A percentile compares a stretch with the other conserved stretches of the same genome.
Evolutionary conservation across 2,888 invertebrate genomes (phyloP).

Genomic region (Coecobrya sp.): DNA sequence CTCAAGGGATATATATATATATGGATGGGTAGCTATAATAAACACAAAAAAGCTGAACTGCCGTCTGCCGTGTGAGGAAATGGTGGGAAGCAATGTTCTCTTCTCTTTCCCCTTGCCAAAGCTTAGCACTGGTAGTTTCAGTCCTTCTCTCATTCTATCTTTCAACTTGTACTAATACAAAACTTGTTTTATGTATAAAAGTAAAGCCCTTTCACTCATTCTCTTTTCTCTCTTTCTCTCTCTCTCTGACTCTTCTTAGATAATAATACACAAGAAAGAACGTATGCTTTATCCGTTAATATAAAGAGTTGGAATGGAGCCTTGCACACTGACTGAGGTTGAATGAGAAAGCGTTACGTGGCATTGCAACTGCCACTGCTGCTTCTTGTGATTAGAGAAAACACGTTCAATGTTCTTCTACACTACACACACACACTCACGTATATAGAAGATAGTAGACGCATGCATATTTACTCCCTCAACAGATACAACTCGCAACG

Average conservation of each 20-base stretch:
- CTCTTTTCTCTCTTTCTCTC: slow-evolving; percentile 42
- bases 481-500: not conserved
- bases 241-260: slow-evolving; percentile 30
- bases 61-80: slow-evolving; percentile 43
- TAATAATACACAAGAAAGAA: slow-evolving; percentile 24
- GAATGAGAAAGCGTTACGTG: slow-evolving; percentile 37
- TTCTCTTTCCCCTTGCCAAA: slow-evolving; percentile 5
- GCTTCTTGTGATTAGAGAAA: slow-evolving; percentile 26
- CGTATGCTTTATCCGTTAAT: slow-evolving; percentile 38
- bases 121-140: slow-evolving; percentile 43
- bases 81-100: slow-evolving; percentile 70
- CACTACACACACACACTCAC: slow-evolving; percentile 7
- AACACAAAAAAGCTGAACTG: slow-evolving; percentile 16
- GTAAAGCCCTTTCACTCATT: slow-evolving; percentile 65
- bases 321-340: slow-evolving; percentile 32
- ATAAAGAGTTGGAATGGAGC: slow-evolving; percentile 27
- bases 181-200: slow-evolving; percentile 43
- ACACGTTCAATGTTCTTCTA: not conserved
- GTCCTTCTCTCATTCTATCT: slow-evolving; percentile 27
- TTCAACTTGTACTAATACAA: slow-evolving; percentile 59
- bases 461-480: not conserved
- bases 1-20: too few relatives aligned
- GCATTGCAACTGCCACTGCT: slow-evolving; percentile 44
- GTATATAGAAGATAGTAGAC: too few relatives aligned
- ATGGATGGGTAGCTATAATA: slow-evolving; percentile 39